Evolutionary conservation across 1,140 invertebrate species (phyloP), one percentile per base, ranked within the genome.

Genomic region (Zaprionus ornatus): DNA sequence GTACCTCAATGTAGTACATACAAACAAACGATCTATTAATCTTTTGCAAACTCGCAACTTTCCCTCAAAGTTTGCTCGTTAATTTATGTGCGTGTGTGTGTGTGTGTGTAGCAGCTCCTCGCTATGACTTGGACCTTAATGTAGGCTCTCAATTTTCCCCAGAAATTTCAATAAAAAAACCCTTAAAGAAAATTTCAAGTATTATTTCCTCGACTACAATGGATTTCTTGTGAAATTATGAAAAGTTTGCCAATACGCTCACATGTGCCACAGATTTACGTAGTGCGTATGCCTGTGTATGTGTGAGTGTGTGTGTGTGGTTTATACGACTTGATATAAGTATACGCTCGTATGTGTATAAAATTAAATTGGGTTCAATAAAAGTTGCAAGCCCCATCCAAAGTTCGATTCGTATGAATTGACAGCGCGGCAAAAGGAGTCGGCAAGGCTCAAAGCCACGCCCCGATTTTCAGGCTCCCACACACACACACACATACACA

Each of bases 281-380:
- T n/a, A 45, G 37, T 35, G 25, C 29, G 29, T 29, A 9, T 29
- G 42, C 17, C 17, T 42, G 37, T 32, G 7, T 66, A 54, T 68
- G 40, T 17, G 40, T 42, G 40, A 17, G 40, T 45, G 40, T 2
- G 40, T 10, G 40, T 42, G 40, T 45, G 40, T 3, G 45, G 45
- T 12, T 23, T 50, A 50, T 50, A 50, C 45, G 32, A 50, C 50
- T 29, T 40, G 40, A 59, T 42, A 55, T 37, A 21, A 19, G 40
- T 37, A 40, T 37, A 40, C 10, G 66, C 45, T 50, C 32, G n/a
- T 57, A 62, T 55, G 57, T 29, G 37, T 68, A 66, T 61, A 42
- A 74, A 77, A 70, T 64, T 79, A 71, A 84, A 84, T 84, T 84
- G 74, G 62, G 78, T 70, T 78, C 78, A 84, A 84, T 84, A 84